phyloP scores from a whole-genome alignment of 2,797 vertebrate genomes.

The Gallirallus australis region DNA sequence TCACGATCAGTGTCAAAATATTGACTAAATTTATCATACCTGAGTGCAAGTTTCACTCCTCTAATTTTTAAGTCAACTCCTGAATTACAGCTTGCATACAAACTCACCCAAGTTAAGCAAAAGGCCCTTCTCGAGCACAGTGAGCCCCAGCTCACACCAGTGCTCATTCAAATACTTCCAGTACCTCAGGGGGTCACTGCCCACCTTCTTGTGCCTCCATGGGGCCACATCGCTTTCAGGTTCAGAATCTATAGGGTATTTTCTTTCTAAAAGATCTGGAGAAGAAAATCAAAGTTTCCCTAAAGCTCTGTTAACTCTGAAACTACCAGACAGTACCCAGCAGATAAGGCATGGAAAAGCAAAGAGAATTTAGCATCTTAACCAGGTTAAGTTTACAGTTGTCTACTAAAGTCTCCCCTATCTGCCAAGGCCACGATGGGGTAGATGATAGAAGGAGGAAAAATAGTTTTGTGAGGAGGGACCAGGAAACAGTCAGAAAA shows the following conservation, averaged over 20 bases:
- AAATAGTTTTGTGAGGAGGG: background rate
- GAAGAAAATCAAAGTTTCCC: background rate
- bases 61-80: background rate
- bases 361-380: background rate
- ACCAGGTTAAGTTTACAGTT: background rate
- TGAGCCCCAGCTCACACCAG: background rate
- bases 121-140: background rate
- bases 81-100: background rate
- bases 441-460: background rate
- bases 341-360: background rate
- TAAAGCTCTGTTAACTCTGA: background rate
- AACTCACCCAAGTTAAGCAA: background rate
- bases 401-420: background rate
- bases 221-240: background rate
- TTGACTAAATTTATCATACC: background rate
- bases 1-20: background rate
- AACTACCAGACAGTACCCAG: rapidly evolving
- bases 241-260: background rate
- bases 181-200: background rate
- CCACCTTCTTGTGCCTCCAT: background rate
- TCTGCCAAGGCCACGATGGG: background rate
- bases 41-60: background rate
- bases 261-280: background rate
- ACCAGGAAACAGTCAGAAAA: background rate
- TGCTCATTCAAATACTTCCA: background rate